These are phyloP conservation scores for Microctenopoma stevenorrisi DNA, from an alignment of 2,797 vertebrate species.

Conservation along the genomic window DNA sequence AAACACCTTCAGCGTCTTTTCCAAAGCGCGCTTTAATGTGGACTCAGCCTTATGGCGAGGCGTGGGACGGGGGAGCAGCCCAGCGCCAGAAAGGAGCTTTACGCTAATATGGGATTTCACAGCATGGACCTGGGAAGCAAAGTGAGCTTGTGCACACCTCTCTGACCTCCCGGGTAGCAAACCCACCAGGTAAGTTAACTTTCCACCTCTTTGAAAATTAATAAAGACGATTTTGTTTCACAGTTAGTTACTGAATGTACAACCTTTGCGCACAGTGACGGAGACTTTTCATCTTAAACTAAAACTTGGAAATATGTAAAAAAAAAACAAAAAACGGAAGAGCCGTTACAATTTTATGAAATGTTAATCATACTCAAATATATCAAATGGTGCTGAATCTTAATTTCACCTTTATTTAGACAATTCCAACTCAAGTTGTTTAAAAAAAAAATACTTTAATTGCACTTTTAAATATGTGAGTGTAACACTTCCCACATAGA, in stretches of 20 bases:
- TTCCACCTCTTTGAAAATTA: not conserved
- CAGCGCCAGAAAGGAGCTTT: constrained; percentile 32
- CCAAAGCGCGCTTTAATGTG: constrained; percentile 61
- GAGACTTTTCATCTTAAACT: not conserved
- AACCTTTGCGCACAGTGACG: not conserved
- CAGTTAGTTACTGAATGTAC: not conserved
- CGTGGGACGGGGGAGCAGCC: constrained; percentile 45
- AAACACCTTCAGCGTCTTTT: constrained; percentile 82
- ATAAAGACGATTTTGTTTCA: not conserved
- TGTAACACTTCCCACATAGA: too few species aligned
- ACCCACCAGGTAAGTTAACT: constrained; percentile 56
- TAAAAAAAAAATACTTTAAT: not conserved
- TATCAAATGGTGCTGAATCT: not conserved
- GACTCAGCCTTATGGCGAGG: constrained; percentile 64
- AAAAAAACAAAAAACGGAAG: too few species aligned
- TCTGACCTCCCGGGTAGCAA: constrained; percentile 50
- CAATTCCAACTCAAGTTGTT: too few species aligned
- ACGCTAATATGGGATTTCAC: constrained; percentile 46
- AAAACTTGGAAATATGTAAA: not conserved
- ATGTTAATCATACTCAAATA: not conserved
- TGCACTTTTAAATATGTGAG: not conserved
- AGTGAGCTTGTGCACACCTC: constrained; percentile 36
- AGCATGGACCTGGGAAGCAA: constrained; percentile 51
- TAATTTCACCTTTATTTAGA: not conserved
- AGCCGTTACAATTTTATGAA: too few species aligned